A percentile compares a stretch with the other conserved stretches of the same genome.
phyloP scores from a whole-genome alignment of 2,888 invertebrate species.

The Aspidiotus rigidus region DNA sequence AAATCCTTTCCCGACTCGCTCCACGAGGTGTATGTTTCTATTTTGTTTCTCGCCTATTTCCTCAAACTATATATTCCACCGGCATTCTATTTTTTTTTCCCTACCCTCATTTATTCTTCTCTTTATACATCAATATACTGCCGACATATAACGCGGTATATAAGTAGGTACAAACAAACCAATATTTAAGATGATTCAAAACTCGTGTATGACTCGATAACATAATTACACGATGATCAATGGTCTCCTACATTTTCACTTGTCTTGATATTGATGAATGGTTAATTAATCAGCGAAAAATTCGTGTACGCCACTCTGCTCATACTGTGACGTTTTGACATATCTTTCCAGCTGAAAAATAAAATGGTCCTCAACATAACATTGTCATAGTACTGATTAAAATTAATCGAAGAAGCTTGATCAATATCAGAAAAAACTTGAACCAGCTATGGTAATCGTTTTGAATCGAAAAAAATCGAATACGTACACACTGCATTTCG shows the following conservation, averaged over 20 bases:
- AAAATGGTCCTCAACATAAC: no score
- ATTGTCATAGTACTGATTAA: no score
- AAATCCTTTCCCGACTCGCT: neutral
- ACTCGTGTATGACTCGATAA: neutral
- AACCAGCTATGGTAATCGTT: no score
- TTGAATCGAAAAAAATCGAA: no score
- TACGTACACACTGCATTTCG: no score
- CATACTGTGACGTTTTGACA: no score
- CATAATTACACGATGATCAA: neutral
- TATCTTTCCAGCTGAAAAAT: no score
- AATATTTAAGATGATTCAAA: neutral
- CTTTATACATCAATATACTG: neutral
- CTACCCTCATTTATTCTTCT: neutral
- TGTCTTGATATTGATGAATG: neutral
- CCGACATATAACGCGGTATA: neutral
- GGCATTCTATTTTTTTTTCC: neutral
- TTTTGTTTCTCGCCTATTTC: slow-evolving; percentile 22
- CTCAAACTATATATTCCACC: slow-evolving; percentile 3
- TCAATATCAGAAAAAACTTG: no score
- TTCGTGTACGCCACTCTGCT: no score
- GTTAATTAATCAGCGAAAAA: neutral
- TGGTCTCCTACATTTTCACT: neutral
- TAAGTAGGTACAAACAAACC: neutral
- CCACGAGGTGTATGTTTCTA: slow-evolving; percentile 16
- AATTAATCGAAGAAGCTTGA: no score